Evolutionary conservation across 2,113 vertebrate species (phyloP).

Genomic region (Myiopsitta monachus): DNA sequence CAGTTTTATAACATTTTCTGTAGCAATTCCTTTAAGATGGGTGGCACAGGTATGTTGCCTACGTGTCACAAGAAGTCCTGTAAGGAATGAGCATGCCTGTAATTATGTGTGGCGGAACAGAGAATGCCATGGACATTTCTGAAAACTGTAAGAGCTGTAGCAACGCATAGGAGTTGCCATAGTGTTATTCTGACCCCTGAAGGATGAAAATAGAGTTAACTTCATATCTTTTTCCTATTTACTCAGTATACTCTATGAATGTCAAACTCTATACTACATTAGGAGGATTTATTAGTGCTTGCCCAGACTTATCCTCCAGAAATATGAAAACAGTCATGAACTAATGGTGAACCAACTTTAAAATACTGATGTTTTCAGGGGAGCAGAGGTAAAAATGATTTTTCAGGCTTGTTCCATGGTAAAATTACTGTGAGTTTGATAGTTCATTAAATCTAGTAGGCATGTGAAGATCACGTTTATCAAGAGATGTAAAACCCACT

Average conservation of each 20-base stretch:
- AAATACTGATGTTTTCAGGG: constrained; percentile 25
- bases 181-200: constrained; percentile 85
- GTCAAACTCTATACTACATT: constrained; percentile 62
- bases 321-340: constrained; percentile 58
- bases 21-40: not conserved
- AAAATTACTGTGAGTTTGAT: constrained; percentile 51
- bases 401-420: constrained; percentile 1
- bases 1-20: constrained; percentile 27
- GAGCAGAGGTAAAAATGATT: not conserved
- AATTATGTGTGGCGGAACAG: not conserved
- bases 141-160: constrained; percentile 56
- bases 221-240: constrained; percentile 57
- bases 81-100: not conserved
- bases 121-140: constrained; percentile 41
- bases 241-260: constrained; percentile 57
- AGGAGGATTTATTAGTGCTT: constrained; percentile 54
- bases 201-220: constrained; percentile 80
- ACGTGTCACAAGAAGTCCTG: constrained; percentile 2
- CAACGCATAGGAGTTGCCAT: constrained; percentile 63
- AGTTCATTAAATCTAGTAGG: not conserved
- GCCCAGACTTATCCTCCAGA: constrained; percentile 27
- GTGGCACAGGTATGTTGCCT: not conserved
- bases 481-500: constrained; percentile 8
- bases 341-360: not conserved
- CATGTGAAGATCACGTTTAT: constrained; percentile 16